phyloP scores from a whole-genome alignment of 1,140 invertebrate genomes.

The Himalopsyche phryganea region DNA sequence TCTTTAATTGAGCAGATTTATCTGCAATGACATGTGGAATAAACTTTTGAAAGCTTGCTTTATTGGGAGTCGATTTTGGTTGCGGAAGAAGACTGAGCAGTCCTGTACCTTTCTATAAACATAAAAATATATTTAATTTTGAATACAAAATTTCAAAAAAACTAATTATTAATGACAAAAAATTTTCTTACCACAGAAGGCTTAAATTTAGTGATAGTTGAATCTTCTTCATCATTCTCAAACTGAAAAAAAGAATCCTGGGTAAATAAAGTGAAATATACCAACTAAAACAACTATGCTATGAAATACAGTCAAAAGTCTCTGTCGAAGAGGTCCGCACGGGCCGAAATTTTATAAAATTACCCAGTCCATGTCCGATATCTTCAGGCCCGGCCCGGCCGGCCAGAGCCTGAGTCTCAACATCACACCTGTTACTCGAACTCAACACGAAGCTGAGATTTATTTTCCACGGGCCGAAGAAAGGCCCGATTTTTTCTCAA shows the following conservation, averaged over 20 bases:
- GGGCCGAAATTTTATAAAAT: too few species aligned
- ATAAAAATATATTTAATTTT: slow-evolving; percentile 2
- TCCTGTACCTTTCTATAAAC: slow-evolving; percentile 48
- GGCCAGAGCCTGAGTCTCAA: too few species aligned
- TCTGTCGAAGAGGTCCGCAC: too few species aligned
- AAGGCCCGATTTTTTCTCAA: too few species aligned
- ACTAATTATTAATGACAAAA: neutral
- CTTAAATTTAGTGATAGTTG: slow-evolving; percentile 43
- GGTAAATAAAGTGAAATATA: too few species aligned
- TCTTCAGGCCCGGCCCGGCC: too few species aligned
- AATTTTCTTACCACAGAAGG: slow-evolving; percentile 36
- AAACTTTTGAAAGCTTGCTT: slow-evolving; percentile 34
- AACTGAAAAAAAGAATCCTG: slow-evolving; percentile 40
- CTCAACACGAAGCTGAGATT: too few species aligned
- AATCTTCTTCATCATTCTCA: slow-evolving; percentile 50
- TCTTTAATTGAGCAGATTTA: neutral
- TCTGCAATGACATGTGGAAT: slow-evolving; percentile 36
- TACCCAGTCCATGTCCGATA: too few species aligned
- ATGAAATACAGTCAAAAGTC: too few species aligned
- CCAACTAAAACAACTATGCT: too few species aligned
- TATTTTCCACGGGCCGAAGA: too few species aligned
- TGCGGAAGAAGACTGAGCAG: slow-evolving; percentile 53
- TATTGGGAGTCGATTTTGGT: slow-evolving; percentile 45
- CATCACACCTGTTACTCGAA: too few species aligned
- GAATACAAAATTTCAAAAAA: neutral